phyloP scores from a whole-genome alignment of 2,888 invertebrate species.

The Cerceris rybyensis region DNA sequence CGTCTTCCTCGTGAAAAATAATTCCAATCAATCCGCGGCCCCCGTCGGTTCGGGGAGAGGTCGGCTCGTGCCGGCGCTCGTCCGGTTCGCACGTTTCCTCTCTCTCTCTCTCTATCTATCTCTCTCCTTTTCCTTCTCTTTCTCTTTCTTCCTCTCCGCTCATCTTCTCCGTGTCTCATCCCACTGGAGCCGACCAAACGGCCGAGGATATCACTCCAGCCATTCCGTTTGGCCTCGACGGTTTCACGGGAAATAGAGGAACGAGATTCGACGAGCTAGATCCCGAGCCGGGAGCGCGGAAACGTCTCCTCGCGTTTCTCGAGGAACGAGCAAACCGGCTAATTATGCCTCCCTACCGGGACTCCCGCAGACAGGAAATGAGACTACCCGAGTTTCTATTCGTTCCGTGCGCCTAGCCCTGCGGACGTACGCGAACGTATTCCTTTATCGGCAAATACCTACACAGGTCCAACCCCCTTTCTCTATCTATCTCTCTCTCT shows the following conservation, averaged over 20 bases:
- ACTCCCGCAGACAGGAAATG: conserved; percentile 81
- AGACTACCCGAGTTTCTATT: conserved; percentile 76
- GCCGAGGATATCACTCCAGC: too few relatives aligned
- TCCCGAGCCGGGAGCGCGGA: conserved; percentile 55
- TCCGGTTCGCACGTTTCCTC: not conserved
- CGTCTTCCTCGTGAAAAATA: conserved; percentile 21
- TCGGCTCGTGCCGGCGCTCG: not conserved
- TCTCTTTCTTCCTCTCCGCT: not conserved
- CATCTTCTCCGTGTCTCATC: too few relatives aligned
- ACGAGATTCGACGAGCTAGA: conserved; percentile 32
- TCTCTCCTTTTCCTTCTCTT: not conserved
- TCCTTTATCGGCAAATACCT: conserved; percentile 35
- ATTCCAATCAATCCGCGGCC: conserved; percentile 10
- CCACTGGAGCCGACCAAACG: too few relatives aligned
- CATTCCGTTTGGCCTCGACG: conserved; percentile 21
- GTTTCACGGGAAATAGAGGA: conserved; percentile 57
- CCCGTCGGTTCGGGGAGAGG: not conserved
- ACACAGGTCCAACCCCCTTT: conserved; percentile 27
- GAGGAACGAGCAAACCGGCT: conserved; percentile 75
- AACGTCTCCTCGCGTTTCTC: conserved; percentile 41
- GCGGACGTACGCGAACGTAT: not conserved
- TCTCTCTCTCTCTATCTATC: not conserved
- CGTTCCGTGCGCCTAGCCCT: conserved; percentile 41
- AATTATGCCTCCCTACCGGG: conserved; percentile 79
- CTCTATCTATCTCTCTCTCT: not conserved